Evolutionary conservation across 2,888 invertebrate species (phyloP), one percentile per base, ranked within the genome.

Genomic region (Tryphoninae sp.): DNA sequence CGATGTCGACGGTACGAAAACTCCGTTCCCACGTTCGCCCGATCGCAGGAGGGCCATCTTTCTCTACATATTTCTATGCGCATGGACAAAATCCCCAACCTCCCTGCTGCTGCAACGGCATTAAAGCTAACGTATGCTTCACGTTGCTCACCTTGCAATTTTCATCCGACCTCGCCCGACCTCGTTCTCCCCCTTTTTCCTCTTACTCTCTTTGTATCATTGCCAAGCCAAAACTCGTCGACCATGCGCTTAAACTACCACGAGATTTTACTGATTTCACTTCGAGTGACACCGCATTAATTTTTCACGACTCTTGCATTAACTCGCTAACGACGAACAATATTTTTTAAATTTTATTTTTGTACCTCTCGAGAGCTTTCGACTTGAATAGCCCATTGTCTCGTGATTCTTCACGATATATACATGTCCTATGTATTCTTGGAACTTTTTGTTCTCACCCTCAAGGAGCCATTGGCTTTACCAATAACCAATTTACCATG

Each of bases 401-500:
- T 33, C 13, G 13, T 45, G 13, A 13, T 13, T 13, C 9, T 45
- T 2, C 13, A 45, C 13, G 2, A 45, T 45, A 45, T 45, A 45
- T 45, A 45, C 7, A 45, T 13, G 13, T 45, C 7, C 3, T 67
- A 16, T n/a, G 16, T 42, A 53, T 59, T 33, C 59, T 72, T 64
- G 22, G 45, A 62, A 40, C 65, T 74, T 78, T 55, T 72, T 65
- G 58, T 65, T 62, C 62, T 67, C 67, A 40, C 53, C 65, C 53
- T 62, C 62, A 51, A 45, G 62, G 42, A 74, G 55, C 62, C 55
- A 73, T 53, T 55, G 79, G 62, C 68, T 68, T 72, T 74, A 68
- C 61, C 79, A 68, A 79, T 79, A 79, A 74, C 68, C 68, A 74
- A 74, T 79, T 68, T 78, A 78, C 61, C 78, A 73, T 79, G 67